Evolutionary conservation across 2,888 invertebrate species (phyloP), one percentile per base, ranked within the genome.

Genomic region (Acrobasis suavella): DNA sequence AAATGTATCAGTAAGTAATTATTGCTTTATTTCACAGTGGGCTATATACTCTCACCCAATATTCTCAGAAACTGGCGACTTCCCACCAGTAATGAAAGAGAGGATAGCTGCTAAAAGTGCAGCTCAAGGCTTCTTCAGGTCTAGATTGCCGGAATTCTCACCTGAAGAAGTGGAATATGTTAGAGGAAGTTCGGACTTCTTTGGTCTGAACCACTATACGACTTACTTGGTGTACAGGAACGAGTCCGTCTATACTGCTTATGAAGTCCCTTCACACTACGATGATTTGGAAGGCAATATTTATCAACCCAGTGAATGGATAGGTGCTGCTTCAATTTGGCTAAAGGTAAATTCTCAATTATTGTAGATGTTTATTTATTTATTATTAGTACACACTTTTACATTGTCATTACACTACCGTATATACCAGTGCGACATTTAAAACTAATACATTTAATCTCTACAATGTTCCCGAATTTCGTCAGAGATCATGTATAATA

Each of bases 171-270:
- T 78, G 7, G 69, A 72, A 7, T 74, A 72, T 37, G 66, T 83
- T 6, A 72, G 70, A 46, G 83, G 82, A 1, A 73, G 72, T 10
- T 71, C 77, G 0, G 82, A 82, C 64, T 77, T 76, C 65, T 76
- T 79, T 9, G 78, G 95, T 14, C 77, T 96, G n/a, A 96, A 96
- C 72, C 92, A 94, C 65, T 96, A 96, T 77, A 93, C 94, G 0
- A 82, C 93, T 0, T 77, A 16, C 9, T 65, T 66, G 5, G 65
- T 71, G 15, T 76, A 72, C 52, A 72, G 74, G 58, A 74, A 76
- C 39, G 68, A 67, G 14, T 67, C 73, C 7, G 68, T 68, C 0
- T 3, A 59, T 7, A 65, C 64, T 16, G 64, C 54, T 15, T 51
- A 68, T 50, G 58, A 56, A 10, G 32, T 54, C 16, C 74, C 74